Percentiles rank a stretch among this genome's conserved stretches.
phyloP scores from a whole-genome alignment of 2,797 vertebrate genomes.

The Cheirogaleus major region DNA sequence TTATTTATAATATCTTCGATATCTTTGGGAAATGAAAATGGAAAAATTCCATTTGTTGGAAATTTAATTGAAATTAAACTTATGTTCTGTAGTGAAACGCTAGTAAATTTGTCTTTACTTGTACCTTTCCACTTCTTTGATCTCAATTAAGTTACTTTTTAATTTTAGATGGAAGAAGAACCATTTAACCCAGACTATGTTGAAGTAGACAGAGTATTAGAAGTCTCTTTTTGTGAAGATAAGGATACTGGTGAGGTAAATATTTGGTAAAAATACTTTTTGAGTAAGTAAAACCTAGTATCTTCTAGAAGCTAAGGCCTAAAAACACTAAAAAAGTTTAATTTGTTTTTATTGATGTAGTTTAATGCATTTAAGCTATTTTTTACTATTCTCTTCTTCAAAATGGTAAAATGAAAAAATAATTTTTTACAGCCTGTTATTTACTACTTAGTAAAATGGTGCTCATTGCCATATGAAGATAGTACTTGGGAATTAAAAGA shows the following conservation, averaged over 20 bases:
- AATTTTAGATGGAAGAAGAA: conserved; percentile 96
- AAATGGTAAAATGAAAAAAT: conserved; percentile 75
- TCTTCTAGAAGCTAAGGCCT: not conserved
- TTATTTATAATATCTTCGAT: conserved; percentile 13
- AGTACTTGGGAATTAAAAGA: conserved; percentile 99
- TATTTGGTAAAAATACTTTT: conserved; percentile 28
- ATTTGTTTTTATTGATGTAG: not conserved
- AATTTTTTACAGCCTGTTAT: conserved; percentile 93
- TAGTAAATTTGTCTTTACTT: conserved; percentile 18
- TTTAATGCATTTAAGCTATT: not conserved
- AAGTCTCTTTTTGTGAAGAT: conserved; percentile 99
- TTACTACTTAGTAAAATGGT: conserved; percentile 99
- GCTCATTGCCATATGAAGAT: conserved; percentile 98
- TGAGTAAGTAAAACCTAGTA: not conserved
- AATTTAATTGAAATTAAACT: conserved; percentile 49
- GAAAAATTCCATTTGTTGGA: not conserved
- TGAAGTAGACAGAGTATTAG: conserved; percentile 98
- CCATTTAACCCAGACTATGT: conserved; percentile 99
- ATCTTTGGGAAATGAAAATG: not conserved
- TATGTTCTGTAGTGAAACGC: not conserved
- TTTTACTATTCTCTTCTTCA: conserved; percentile 41
- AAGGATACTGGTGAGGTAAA: conserved; percentile 98
- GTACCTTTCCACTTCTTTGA: not conserved
- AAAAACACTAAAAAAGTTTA: not conserved
- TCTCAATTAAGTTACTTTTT: conserved; percentile 58